phyloP scores from a whole-genome alignment of 2,888 invertebrate species.

The Oscheius myriophilus region DNA sequence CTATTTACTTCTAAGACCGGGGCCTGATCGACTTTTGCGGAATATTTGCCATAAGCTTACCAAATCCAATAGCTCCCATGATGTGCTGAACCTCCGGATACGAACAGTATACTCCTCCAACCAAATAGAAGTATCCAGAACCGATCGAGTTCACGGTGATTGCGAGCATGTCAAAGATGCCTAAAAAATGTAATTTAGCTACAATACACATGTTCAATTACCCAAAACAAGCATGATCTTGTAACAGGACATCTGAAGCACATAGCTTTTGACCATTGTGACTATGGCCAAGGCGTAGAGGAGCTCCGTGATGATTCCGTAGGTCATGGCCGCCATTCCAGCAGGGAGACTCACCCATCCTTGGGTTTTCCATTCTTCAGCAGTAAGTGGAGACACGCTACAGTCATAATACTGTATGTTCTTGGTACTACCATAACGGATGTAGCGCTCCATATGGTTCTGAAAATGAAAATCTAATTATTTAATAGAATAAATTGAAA shows the following conservation, averaged over 20 bases:
- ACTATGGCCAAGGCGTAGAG: constrained; percentile 11
- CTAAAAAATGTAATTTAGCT: too few relatives aligned
- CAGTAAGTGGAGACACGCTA: constrained; percentile 1
- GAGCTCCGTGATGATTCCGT: constrained; percentile 16
- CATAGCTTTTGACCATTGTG: constrained; percentile 9
- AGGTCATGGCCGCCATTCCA: constrained; percentile 11
- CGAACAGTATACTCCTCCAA: constrained; percentile 12
- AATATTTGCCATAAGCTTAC: too few relatives aligned
- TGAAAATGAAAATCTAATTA: not conserved
- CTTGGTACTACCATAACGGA: constrained; percentile 7
- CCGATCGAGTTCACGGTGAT: constrained; percentile 4
- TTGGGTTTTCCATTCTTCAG: constrained; percentile 11
- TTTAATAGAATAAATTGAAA: not conserved
- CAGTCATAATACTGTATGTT: constrained; percentile 13
- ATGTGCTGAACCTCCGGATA: constrained; percentile 13
- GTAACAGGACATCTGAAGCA: constrained; percentile 5
- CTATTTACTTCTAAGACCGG: too few relatives aligned
- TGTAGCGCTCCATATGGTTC: constrained; percentile 12
- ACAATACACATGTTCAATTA: too few relatives aligned
- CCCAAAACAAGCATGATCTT: constrained; percentile 17
- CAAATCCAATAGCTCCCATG: constrained; percentile 18
- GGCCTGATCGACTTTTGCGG: too few relatives aligned
- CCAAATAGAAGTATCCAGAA: constrained; percentile 10
- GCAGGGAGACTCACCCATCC: constrained; percentile 18
- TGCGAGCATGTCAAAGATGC: constrained; percentile 11